Evolutionary conservation across 2,888 invertebrate species (phyloP), one percentile per base, ranked within the genome.

Genomic region (Drosophila austrosaltans): DNA sequence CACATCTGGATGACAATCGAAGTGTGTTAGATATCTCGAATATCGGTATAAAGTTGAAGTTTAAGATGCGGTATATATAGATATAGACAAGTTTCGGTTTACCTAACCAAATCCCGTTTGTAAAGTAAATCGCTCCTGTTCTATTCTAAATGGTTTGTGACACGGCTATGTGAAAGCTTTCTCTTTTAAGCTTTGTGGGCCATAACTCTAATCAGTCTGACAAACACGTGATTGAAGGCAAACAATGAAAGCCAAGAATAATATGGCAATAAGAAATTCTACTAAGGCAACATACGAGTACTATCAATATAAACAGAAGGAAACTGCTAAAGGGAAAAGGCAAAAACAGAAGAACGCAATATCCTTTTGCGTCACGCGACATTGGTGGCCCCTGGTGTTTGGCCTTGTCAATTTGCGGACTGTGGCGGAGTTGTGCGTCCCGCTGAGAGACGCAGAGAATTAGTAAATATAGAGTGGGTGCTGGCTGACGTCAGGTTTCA

Each of bases 361-460:
- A 87, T 76, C 70, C 71, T 72, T 82, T 69, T 83, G 75, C 83
- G 83, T 83, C 83, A 83, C 86, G 86, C 88, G 86, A 88, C 78
- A 80, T 72, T 67, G 69, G 48, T 25, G 61, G 39, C 62, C 58
- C 44, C 63, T 70, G 64, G 67, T 80, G 86, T 80, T 82, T 83
- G 83, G 86, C 83, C 83, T 88, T 85, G 86, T 72, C 66, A 25
- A 42, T 30, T 30, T 63, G 56, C 28, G 48, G 66, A 7, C 32
- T 32, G 61, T 65, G 77, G 68, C 66, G 63, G 53, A 75, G 79
- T 77, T 63, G 39, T 40, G 64, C 25, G 54, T 36, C 42, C n/a
- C 48, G 48, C 20, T 20, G 44, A 7, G 44, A 22, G 44, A 20
- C 3, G 8, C 8, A 48, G 10, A 54, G 10, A 22, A 10, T 8